Base-by-base conservation (phyloP, 1,140 invertebrate genomes). In the Drosophila albomicans region DNA sequence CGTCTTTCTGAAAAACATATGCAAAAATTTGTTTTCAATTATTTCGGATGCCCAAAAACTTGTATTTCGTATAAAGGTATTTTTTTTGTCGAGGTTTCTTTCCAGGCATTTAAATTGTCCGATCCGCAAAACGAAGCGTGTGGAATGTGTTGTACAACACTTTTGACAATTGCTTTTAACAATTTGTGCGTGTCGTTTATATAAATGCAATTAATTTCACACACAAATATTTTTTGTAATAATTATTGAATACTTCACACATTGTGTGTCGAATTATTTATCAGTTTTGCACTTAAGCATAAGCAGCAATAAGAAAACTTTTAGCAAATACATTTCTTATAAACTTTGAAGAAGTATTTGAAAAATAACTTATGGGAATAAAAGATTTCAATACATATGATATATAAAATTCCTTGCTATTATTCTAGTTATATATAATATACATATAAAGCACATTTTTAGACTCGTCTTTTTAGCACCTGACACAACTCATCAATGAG, bases 11-110 rank as follows among this genome's bases (percentile, higher is more conserved):
- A 28, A 32, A 59, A 28, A 62, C 38, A 63, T 43, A 75, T 57
- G 43, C 58, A 75, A 70, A 70, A 75, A 57, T 43, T 75, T 75
- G 67, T 69, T 58, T 75, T 69, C 66, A 75, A 69, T 75, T 75
- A 74, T 74, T 73, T 65, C 49, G 38, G 16, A 10, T 41, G 25
- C 13, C 25, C 10, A 69, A 54, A 69, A 54, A 35, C 46, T 20
- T 59, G 56, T 59, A 59, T 59, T 52, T 69, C 35, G 35, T 43
- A 62, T 32, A 62, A 43, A 38, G 49, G 30, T 54, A 32, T 32
- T 32, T 38, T 63, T 70, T 71, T 51, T 35, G 43, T 20, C 20
- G 20, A 25, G 20, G 20, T 65, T 66, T 48, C 35, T 30, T 43
- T 30, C 8, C 3, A 20, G 32, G 8, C 30, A 38, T 48, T 41